These are phyloP conservation scores for Thalpophila matura DNA, from an alignment of 2,888 invertebrate species.

Conservation along the genomic window DNA sequence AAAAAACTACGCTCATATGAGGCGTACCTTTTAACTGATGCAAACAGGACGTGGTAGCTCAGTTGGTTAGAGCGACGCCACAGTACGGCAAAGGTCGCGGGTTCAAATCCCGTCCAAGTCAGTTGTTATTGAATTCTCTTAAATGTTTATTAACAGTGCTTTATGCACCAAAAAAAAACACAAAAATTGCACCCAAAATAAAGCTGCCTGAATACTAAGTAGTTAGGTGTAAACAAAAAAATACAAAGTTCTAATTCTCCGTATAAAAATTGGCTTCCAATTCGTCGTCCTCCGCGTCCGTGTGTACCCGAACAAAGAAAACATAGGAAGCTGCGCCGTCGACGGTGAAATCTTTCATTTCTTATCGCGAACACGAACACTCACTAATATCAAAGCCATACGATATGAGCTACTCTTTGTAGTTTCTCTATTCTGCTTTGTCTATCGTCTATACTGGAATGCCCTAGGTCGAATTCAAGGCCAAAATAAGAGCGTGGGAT, in stretches of 20 bases:
- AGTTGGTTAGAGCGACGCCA: too few relatives aligned
- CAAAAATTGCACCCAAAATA: too few relatives aligned
- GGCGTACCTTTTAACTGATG: too few relatives aligned
- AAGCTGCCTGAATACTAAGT: too few relatives aligned
- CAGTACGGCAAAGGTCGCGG: too few relatives aligned
- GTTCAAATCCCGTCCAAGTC: too few relatives aligned
- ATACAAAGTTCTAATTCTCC: neutral
- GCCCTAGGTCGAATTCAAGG: neutral
- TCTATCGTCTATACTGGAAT: neutral
- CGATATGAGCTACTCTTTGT: conserved; percentile 54
- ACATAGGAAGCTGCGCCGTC: conserved; percentile 67
- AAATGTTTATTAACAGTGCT: too few relatives aligned
- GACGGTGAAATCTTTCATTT: conserved; percentile 81
- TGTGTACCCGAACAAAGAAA: conserved; percentile 68
- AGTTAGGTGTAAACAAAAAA: too few relatives aligned
- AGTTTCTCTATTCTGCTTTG: conserved; percentile 34
- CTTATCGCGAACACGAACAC: conserved; percentile 78
- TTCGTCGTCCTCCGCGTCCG: conserved; percentile 32
- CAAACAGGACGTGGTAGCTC: too few relatives aligned
- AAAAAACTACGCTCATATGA: too few relatives aligned
- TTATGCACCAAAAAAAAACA: neutral
- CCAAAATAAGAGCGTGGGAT: neutral
- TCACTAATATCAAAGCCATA: conserved; percentile 71
- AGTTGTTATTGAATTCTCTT: too few relatives aligned
- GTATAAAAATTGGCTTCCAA: too few relatives aligned